Evolutionary conservation across 2,113 vertebrate species (phyloP), one percentile per base, ranked within the genome.

Genomic region (Pongo pygmaeus): DNA sequence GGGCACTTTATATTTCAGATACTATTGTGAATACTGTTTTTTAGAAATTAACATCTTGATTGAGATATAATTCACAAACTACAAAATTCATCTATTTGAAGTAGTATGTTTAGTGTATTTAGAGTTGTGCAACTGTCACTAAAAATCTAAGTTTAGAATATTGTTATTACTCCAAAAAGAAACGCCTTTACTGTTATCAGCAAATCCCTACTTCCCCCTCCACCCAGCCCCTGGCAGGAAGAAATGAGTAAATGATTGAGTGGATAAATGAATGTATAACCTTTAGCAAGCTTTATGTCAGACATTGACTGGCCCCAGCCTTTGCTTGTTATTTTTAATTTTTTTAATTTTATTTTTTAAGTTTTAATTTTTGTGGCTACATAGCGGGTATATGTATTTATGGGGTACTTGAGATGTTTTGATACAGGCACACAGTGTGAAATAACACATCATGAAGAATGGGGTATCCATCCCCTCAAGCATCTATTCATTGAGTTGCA

Each of bases 21-120:
- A 69, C 4, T 20, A 46, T 30, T 69, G 18, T 38, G 40, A 72
- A 67, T 84, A 32, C n/a, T 88, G 0, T 59, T 9, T 86, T 67
- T 79, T 70, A 27, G 27, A 96, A 83, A 84, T 93, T 40, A 69
- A 27, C 8, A 23, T 83, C 43, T 74, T 85, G 27, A 52, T 25
- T 85, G 87, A 50, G 10, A 64, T 64, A 27, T 23, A 69, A 46
- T 64, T 93, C 64, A 91, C 40, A 89, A 75, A 84, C 59, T 75
- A 72, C 80, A 81, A 8, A 92, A 88, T 52, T 57, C 52, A 64
- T 13, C 61, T 12, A 16, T 55, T 67, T 52, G 79, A 91, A 48
- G 27, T 43, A 48, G 12, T 18, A 2, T 32, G 43, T 27, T 55
- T 32, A 69, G 12, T 32, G 12, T 64, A 64, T 64, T 64, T 32